Evolutionary conservation across 2,888 invertebrate species (phyloP), one percentile per base, ranked within the genome.

Genomic region (Stenotaenia linearis): DNA sequence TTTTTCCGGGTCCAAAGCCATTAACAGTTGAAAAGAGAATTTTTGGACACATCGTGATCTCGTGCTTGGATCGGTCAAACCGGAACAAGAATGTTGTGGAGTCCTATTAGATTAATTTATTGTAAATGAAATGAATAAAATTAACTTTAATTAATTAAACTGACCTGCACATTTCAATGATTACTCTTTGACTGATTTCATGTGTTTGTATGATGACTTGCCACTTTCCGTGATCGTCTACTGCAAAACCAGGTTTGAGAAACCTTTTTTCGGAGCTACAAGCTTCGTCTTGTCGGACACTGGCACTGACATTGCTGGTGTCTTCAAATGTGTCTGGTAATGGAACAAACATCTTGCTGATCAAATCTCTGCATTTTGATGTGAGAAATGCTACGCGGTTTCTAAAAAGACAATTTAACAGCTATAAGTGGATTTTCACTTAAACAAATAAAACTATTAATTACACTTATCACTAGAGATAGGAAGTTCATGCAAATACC

Each of bases 1-100:
- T 25, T 82, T 80, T 69, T 84, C 84, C 12, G 84, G 84, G 79
- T 85, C 84, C 82, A 85, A 82, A 37, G 84, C 83, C 74, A 85
- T 82, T 28, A 85, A 80, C n/a, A 83, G 82, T n/a, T 83, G 82
- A 35, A 83, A 83, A 18, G 83, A 81, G 80, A 83, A 83, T 15
- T 83, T 82, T 79, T 85, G 85, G 4, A 82, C 82, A 80, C 85
- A 85, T 30, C 82, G 80, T 1, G 83, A 82, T 21, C 81, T 80
- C 2, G 37, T 74, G 15, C 80, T 81, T 23, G 77, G 15, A 7
- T 40, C n/a, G 12, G 45, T 23, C 30, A 78, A 30, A 23, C 78
- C 78, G 12, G 78, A 45, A 32, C 78, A 78, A 25, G 78, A 25
- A 18, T 37, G 78, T 25, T 78, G 78, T 23, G 78, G 78, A 50